Evolutionary conservation across 1,140 invertebrate species (phyloP), one percentile per base, ranked within the genome.

Genomic region (Pseudomyrmex dendroicus): DNA sequence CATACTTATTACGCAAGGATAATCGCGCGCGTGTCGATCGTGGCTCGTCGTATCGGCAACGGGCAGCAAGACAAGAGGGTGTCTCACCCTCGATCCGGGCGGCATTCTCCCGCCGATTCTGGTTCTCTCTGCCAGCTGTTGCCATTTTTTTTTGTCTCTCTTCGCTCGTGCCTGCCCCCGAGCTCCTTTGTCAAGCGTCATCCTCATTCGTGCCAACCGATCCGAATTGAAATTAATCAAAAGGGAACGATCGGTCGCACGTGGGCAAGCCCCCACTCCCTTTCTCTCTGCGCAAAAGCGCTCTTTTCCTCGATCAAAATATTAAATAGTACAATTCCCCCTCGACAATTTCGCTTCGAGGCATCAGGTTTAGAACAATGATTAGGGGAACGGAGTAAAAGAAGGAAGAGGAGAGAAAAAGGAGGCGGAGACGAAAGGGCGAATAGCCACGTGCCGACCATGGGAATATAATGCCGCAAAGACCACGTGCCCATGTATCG

Each of bases 401-500:
- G 12, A 48, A 25, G 15, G 15, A 13, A 25, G 77, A 44, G 46
- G 56, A 59, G 61, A 64, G 59, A 82, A 63, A 84, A 82, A 84
- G 80, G 68, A 84, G 20, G 64, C 25, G 54, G 54, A 61, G n/a
- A 20, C 5, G 22, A 22, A 73, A 76, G 61, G 59, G 74, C 86
- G 76, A 44, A 35, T 64, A 84, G 90, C 86, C 91, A 92, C 91
- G 91, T 92, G 91, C 86, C 91, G 73, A 46, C 84, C 85, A 91
- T 91, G 88, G 86, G 88, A 91, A 89, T 91, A 91, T 91, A 89
- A 87, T 84, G 84, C 84, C 85, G 83, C 76, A 87, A 90, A 83
- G 87, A 89, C 86, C 91, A 91, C 91, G 91, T 92, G 91, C 88
- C 90, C 56, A 89, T 67, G 61, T 89, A 90, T 87, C 84, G 87